Base-by-base conservation (phyloP, 2,888 invertebrate species). In the Ectemnius continuus region DNA sequence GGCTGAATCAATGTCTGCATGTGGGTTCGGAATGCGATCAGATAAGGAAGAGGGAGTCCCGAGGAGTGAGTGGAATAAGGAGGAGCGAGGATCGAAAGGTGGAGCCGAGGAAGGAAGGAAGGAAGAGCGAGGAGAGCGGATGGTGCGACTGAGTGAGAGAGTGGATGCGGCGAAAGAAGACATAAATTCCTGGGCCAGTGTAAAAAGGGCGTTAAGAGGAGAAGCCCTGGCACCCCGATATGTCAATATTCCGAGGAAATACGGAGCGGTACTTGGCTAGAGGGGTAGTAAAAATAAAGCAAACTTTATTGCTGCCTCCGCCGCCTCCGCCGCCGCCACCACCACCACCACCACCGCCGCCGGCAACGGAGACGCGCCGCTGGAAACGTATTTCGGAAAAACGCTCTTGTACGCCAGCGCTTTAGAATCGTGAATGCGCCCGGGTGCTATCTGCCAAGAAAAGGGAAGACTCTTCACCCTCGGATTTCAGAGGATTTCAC, bases 231-330 rank as follows among this genome's bases (percentile, higher is more conserved):
- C 83, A 81, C 82, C 81, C 81, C 86, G 84, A 87, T 87, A 87
- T 84, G 86, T 87, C 88, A 86, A 85, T 87, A 86, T 84, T 85
- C 78, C 77, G 75, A 76, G 81, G 79, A 86, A 86, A 85, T 83
- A 81, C 78, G 84, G 79, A 78, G 76, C 78, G 81, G 81, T 81
- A 80, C 83, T 86, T 85, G 85, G 79, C 83, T 77, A 75, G 75
- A 79, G 82, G 80, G 83, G 73, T 82, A 83, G 84, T 87, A 86
- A 87, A 87, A 87, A 86, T 86, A 87, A 86, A 87, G 81, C 84
- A 83, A 87, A 82, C 83, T 86, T 87, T 87, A 85, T 87, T 84
- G 85, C 83, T 69, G 74, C 75, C 79, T 79, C 80, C 76, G 66
- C 70, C 67, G 63, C 67, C 59, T 23, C 63, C 67, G 18, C 73